phyloP scores from a whole-genome alignment of 2,888 invertebrate species.

The Chloromyia formosa region DNA sequence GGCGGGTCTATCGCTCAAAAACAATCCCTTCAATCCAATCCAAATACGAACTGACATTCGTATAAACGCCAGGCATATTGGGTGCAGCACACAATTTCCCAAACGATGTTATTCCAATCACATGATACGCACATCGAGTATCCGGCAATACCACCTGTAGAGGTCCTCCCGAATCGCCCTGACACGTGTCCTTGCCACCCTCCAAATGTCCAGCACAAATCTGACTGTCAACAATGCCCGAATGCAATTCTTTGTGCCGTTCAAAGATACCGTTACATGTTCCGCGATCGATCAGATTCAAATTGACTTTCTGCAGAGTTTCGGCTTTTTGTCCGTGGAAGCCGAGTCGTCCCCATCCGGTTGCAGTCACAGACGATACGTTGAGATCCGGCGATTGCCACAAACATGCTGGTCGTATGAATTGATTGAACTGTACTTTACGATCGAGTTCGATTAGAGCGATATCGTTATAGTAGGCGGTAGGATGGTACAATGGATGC shows the following conservation, averaged over 20 bases:
- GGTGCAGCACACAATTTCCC: slow-evolving; percentile 44
- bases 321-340: slow-evolving; percentile 60
- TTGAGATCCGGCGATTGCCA: slow-evolving; percentile 56
- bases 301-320: slow-evolving; percentile 60
- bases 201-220: slow-evolving; percentile 49
- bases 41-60: slow-evolving; percentile 44
- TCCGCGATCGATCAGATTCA: slow-evolving; percentile 52
- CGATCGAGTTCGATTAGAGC: slow-evolving; percentile 66
- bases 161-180: slow-evolving; percentile 53
- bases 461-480: slow-evolving; percentile 69
- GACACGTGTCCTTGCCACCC: slow-evolving; percentile 49
- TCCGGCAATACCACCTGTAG: slow-evolving; percentile 30
- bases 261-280: slow-evolving; percentile 29
- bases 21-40: slow-evolving; percentile 48
- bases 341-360: slow-evolving; percentile 62
- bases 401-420: slow-evolving; percentile 61
- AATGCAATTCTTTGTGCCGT: slow-evolving; percentile 5
- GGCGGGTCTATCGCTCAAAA: background rate
- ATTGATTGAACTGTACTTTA: slow-evolving; percentile 55
- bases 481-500: slow-evolving; percentile 66
- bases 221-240: slow-evolving; percentile 47
- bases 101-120: slow-evolving; percentile 46
- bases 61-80: slow-evolving; percentile 47
- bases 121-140: background rate
- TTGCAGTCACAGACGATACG: slow-evolving; percentile 56